A percentile compares a stretch with the other conserved stretches of the same genome.
Evolutionary conservation across 2,113 vertebrate species (phyloP).

Genomic region (Piprites chloris): DNA sequence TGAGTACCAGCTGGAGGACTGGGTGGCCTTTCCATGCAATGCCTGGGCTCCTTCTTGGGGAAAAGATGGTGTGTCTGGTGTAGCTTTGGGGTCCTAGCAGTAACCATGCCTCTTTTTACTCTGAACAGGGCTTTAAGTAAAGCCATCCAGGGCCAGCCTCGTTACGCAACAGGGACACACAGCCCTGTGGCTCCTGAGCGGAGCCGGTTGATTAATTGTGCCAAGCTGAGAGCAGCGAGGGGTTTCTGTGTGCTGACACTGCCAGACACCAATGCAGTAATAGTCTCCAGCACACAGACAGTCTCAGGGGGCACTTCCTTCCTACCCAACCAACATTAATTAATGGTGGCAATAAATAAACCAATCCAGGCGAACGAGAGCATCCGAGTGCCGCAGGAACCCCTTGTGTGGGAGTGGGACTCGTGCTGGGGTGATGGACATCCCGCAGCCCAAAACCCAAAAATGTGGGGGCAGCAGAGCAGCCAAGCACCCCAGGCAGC

Average conservation of each 20-base stretch:
- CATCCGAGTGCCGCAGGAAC: neutral
- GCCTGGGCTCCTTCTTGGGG: neutral
- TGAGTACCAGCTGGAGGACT: neutral
- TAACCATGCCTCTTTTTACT: neutral
- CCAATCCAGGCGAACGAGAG: neutral
- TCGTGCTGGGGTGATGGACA: neutral
- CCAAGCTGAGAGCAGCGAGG: neutral
- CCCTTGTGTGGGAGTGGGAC: neutral
- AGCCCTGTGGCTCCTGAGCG: neutral
- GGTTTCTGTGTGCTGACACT: neutral
- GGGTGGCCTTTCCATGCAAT: neutral
- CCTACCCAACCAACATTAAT: slow-evolving; percentile 22
- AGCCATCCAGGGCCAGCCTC: neutral
- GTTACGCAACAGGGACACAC: accelerated
- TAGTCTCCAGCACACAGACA: slow-evolving; percentile 30
- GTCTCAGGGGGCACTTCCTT: slow-evolving; percentile 16
- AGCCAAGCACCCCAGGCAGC: neutral
- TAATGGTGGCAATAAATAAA: slow-evolving; percentile 53
- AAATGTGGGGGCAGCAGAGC: neutral
- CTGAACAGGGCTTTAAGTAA: neutral
- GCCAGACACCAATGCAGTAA: slow-evolving; percentile 41
- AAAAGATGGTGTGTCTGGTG: neutral
- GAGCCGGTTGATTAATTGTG: slow-evolving; percentile 22
- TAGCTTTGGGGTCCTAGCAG: neutral
- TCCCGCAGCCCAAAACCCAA: neutral